Percentiles rank a stretch among this genome's conserved stretches.
Evolutionary conservation across 2,797 vertebrate genomes (phyloP).

Genomic region (Lacerta bilineata): DNA sequence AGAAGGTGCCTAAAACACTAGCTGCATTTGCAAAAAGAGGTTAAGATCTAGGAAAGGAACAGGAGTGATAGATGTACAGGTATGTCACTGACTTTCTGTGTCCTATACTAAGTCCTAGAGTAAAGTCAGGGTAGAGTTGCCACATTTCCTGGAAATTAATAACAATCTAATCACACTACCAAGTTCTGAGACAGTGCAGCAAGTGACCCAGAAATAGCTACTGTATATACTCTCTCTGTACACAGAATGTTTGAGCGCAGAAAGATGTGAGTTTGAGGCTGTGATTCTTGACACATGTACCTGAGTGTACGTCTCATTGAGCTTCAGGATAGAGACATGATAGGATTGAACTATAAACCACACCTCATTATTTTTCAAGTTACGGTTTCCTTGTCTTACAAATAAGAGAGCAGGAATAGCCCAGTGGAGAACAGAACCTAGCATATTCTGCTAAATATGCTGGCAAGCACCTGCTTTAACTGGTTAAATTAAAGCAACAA

Average conservation of each 20-base stretch:
- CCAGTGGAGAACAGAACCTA: background rate
- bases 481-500: background rate
- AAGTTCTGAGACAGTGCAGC: background rate
- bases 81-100: background rate
- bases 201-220: background rate
- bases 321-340: background rate
- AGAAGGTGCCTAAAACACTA: background rate
- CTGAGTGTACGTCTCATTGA: background rate
- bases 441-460: background rate
- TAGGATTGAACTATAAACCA: background rate
- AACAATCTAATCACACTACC: background rate
- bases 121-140: background rate
- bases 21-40: constrained; percentile 14
- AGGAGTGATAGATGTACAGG: background rate
- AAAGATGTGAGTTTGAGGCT: background rate
- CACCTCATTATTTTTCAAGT: background rate
- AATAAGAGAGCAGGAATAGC: background rate
- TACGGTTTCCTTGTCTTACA: background rate
- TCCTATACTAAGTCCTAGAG: background rate
- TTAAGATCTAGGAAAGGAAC: background rate
- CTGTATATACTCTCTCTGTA: background rate
- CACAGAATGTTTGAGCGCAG: background rate
- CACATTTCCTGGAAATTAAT: constrained; percentile 6
- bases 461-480: background rate
- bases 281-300: background rate